Percentiles rank a stretch among this genome's conserved stretches.
Evolutionary conservation across 2,888 invertebrate species (phyloP).

Genomic region (Ditylenchus weischeri): DNA sequence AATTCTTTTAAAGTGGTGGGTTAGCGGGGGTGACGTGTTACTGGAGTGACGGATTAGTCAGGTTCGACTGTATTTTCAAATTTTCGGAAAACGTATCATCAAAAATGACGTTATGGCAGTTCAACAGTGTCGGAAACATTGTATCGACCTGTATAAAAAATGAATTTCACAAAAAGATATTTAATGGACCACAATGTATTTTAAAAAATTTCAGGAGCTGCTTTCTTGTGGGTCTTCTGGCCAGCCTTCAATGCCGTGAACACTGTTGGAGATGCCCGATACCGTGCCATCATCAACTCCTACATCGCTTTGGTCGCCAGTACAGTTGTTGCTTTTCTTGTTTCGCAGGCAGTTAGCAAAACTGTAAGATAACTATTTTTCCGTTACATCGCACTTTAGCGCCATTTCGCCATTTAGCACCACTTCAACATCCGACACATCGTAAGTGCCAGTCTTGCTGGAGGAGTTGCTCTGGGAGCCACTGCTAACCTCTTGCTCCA

Average conservation of each 20-base stretch:
- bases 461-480: conserved; percentile 62
- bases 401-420: conserved; percentile 27
- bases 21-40: too few relatives aligned
- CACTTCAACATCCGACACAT: conserved; percentile 58
- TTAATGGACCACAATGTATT: too few relatives aligned
- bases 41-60: too few relatives aligned
- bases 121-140: too few relatives aligned
- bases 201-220: conserved; percentile 66
- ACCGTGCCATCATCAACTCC: conserved; percentile 84
- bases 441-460: conserved; percentile 61
- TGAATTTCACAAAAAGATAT: too few relatives aligned
- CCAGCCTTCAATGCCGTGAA: conserved; percentile 86
- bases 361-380: conserved; percentile 13
- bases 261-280: conserved; percentile 49
- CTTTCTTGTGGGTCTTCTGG: conserved; percentile 95
- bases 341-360: conserved; percentile 73
- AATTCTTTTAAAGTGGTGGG: too few relatives aligned
- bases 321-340: conserved; percentile 77
- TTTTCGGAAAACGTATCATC: too few relatives aligned
- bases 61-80: too few relatives aligned
- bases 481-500: conserved; percentile 76
- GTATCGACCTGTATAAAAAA: too few relatives aligned
- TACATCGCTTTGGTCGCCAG: conserved; percentile 77
- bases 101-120: too few relatives aligned
- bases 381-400: conserved; percentile 18